Evolutionary conservation across 2,888 invertebrate species (phyloP).

Genomic region (Ethmia dodecea): DNA sequence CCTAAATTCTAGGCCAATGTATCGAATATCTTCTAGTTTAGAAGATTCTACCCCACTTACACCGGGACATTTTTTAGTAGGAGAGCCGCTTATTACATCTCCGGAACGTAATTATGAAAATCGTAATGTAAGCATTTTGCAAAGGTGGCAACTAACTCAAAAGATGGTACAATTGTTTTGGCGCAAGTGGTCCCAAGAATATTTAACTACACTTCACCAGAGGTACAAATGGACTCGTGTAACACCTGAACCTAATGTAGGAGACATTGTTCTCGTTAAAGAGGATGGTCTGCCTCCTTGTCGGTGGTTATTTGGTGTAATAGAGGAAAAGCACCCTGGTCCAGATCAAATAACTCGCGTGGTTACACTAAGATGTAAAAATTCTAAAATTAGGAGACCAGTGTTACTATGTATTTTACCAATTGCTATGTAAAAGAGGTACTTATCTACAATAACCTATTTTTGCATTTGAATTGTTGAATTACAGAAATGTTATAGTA

Average conservation of each 20-base stretch:
- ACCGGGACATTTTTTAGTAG: slow-evolving; percentile 10
- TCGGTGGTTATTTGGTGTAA: slow-evolving; percentile 7
- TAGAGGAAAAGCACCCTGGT: slow-evolving; percentile 6
- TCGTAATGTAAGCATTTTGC: not conserved
- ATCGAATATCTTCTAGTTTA: not conserved
- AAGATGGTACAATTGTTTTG: slow-evolving; percentile 9
- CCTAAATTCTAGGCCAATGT: slow-evolving; percentile 9
- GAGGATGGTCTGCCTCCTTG: slow-evolving; percentile 10
- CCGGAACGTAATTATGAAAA: not conserved
- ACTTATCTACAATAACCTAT: too few species aligned
- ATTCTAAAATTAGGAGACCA: slow-evolving; percentile 6
- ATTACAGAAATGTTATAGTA: too few species aligned
- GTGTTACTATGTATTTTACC: slow-evolving; percentile 1
- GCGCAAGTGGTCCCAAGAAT: slow-evolving; percentile 12
- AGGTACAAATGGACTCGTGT: slow-evolving; percentile 7
- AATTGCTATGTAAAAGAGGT: not conserved
- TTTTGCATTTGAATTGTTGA: too few species aligned
- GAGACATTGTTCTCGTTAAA: slow-evolving; percentile 11
- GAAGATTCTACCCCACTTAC: slow-evolving; percentile 7
- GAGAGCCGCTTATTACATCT: not conserved
- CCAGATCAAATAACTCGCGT: slow-evolving; percentile 6
- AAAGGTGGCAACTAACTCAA: slow-evolving; percentile 7
- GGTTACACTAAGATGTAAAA: slow-evolving; percentile 7
- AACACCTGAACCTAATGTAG: slow-evolving; percentile 4
- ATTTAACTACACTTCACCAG: slow-evolving; percentile 7